Conservation (phyloP, 2,797 vertebrate species). For the Rhabdophis nuchalis region DNA sequence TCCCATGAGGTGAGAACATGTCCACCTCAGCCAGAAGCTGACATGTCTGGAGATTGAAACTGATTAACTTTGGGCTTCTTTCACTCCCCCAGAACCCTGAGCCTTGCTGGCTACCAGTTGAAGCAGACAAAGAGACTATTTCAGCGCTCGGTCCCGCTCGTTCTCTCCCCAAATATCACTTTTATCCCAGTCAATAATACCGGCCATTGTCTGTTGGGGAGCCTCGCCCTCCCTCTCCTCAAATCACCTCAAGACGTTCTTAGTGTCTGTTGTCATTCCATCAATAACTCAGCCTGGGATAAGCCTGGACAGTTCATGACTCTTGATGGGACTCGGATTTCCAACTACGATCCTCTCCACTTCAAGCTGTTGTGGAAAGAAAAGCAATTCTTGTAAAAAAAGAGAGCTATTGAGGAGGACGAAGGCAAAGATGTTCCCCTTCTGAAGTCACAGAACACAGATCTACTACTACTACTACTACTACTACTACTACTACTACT, state of each 20-base stretch:
- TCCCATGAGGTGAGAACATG: constrained; percentile 24
- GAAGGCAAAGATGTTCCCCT: constrained; percentile 68
- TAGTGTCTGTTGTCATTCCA: constrained; percentile 90
- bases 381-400: constrained; percentile 64
- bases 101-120: constrained; percentile 24
- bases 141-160: constrained; percentile 70
- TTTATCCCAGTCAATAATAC: constrained; percentile 83
- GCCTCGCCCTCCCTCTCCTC: constrained; percentile 73
- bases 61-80: constrained; percentile 19
- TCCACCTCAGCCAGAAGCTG: constrained; percentile 27
- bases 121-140: constrained; percentile 71
- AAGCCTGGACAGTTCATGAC: constrained; percentile 70
- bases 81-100: constrained; percentile 26
- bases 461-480: constrained; percentile 58
- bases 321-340: constrained; percentile 54
- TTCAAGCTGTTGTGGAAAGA: constrained; percentile 66
- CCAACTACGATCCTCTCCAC: constrained; percentile 61
- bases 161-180: constrained; percentile 77
- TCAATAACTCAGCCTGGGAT: constrained; percentile 80
- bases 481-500: constrained; percentile 55
- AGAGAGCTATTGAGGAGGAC: not conserved
- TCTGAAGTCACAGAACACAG: constrained; percentile 61
- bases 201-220: constrained; percentile 77
- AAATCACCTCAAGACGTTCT: constrained; percentile 86
- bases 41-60: constrained; percentile 21